Conservation (phyloP, 2,797 vertebrate genomes). For the Poeciliopsis turneri region DNA sequence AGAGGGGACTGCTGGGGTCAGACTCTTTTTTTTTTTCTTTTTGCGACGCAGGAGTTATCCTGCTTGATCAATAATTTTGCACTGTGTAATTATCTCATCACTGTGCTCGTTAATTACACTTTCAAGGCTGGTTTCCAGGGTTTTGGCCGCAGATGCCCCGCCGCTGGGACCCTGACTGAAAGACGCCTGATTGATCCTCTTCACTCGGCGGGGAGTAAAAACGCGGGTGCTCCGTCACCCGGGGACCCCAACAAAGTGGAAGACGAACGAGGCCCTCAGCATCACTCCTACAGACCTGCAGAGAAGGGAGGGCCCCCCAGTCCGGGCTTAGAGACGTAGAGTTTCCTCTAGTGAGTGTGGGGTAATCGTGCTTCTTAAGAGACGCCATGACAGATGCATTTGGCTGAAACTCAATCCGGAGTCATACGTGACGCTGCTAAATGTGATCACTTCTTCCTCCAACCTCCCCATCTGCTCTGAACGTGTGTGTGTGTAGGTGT, state of each 20-base stretch:
- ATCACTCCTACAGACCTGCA: slow-evolving; percentile 57
- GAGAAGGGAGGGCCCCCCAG: slow-evolving; percentile 34
- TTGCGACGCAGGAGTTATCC: slow-evolving; percentile 63
- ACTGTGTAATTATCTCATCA: slow-evolving; percentile 77
- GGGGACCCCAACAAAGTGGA: slow-evolving; percentile 55
- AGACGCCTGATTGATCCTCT: slow-evolving; percentile 70
- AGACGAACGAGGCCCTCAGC: slow-evolving; percentile 72
- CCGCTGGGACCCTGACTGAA: slow-evolving; percentile 41
- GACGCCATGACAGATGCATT: slow-evolving; percentile 8
- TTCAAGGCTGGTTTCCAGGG: slow-evolving; percentile 79
- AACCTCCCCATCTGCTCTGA: slow-evolving; percentile 79
- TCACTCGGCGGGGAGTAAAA: slow-evolving; percentile 61
- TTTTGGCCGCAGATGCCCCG: slow-evolving; percentile 58
- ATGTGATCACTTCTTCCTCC: slow-evolving; percentile 69
- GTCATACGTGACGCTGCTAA: slow-evolving; percentile 69
- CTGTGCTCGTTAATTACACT: slow-evolving; percentile 76
- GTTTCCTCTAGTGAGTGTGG: neutral
- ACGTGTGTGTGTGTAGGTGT: slow-evolving; percentile 21
- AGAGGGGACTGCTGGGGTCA: slow-evolving; percentile 43
- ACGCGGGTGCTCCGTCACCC: slow-evolving; percentile 64
- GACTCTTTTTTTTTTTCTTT: slow-evolving; percentile 57
- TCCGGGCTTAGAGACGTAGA: slow-evolving; percentile 29
- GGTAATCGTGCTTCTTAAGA: neutral
- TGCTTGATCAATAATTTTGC: slow-evolving; percentile 77
- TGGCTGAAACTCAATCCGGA: slow-evolving; percentile 35